phyloP scores from a whole-genome alignment of 2,113 vertebrate species.

The Rhinogobius similis region DNA sequence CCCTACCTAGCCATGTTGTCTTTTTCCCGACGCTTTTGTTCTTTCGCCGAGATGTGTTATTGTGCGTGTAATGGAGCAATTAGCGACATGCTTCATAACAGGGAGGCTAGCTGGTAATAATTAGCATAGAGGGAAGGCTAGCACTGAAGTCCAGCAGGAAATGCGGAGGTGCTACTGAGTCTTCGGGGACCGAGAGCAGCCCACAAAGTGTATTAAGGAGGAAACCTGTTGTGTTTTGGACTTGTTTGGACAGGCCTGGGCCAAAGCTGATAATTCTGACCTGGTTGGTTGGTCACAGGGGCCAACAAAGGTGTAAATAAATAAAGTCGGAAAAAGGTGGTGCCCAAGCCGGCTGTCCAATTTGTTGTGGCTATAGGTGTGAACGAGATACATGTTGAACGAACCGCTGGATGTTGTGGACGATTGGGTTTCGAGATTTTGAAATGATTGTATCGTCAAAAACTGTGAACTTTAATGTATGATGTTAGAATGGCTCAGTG shows the following conservation, averaged over 20 bases:
- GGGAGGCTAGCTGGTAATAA: slow-evolving; percentile 74
- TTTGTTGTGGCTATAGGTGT: neutral
- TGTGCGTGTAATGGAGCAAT: slow-evolving; percentile 86
- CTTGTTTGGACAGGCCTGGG: slow-evolving; percentile 94
- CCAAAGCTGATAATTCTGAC: slow-evolving; percentile 88
- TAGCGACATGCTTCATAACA: slow-evolving; percentile 74
- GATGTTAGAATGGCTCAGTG: neutral
- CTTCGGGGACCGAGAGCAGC: slow-evolving; percentile 82
- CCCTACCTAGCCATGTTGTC: slow-evolving; percentile 60
- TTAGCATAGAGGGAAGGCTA: slow-evolving; percentile 87
- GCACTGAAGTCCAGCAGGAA: slow-evolving; percentile 87
- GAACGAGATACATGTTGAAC: neutral
- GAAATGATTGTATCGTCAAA: neutral
- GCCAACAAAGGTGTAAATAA: slow-evolving; percentile 6
- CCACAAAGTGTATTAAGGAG: slow-evolving; percentile 49
- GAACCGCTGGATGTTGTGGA: neutral
- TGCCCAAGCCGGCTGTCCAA: neutral
- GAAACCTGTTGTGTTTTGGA: slow-evolving; percentile 87
- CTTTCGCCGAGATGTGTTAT: slow-evolving; percentile 67
- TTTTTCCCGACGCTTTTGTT: slow-evolving; percentile 65
- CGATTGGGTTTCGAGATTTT: neutral
- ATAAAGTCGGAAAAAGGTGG: neutral
- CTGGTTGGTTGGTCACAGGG: slow-evolving; percentile 30
- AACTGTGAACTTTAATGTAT: neutral
- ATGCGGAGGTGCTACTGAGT: slow-evolving; percentile 78